These are phyloP conservation scores for Nyctalus aviator DNA, from an alignment of 2,797 vertebrate genomes.

Conservation along the genomic window DNA sequence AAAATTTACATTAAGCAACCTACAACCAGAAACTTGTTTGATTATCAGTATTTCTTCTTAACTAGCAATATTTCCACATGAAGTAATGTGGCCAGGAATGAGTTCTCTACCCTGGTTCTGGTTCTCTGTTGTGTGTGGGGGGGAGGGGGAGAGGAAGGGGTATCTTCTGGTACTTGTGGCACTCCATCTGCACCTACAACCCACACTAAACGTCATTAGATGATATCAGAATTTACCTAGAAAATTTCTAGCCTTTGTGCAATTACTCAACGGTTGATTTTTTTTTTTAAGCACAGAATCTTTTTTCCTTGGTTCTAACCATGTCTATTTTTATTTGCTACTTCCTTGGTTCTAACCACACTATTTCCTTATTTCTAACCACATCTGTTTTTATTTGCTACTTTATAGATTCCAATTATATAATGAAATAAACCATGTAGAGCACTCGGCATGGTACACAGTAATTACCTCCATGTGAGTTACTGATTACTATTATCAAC, in stretches of 20 bases:
- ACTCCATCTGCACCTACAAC: neutral
- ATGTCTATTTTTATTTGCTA: conserved; percentile 54
- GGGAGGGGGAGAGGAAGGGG: no score
- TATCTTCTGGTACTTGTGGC: neutral
- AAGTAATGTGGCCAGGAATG: neutral
- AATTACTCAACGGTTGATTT: conserved; percentile 36
- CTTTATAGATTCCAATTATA: conserved; percentile 48
- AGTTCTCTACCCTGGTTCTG: neutral
- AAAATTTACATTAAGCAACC: neutral
- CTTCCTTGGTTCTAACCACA: conserved; percentile 62
- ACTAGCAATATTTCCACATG: neutral
- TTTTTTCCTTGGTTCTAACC: conserved; percentile 48
- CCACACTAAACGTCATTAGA: neutral
- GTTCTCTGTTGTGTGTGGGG: neutral
- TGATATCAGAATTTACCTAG: neutral
- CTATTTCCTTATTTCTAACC: conserved; percentile 59
- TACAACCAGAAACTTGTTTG: neutral
- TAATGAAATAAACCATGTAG: conserved; percentile 19
- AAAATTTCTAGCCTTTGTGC: conserved; percentile 10
- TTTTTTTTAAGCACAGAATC: neutral
- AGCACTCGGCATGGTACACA: neutral
- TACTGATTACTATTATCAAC: neutral
- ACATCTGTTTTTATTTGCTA: conserved; percentile 46
- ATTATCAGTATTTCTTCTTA: neutral
- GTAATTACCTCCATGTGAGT: neutral